Conservation (phyloP, 2,797 vertebrate species). For the Cyprinodon diabolis region DNA sequence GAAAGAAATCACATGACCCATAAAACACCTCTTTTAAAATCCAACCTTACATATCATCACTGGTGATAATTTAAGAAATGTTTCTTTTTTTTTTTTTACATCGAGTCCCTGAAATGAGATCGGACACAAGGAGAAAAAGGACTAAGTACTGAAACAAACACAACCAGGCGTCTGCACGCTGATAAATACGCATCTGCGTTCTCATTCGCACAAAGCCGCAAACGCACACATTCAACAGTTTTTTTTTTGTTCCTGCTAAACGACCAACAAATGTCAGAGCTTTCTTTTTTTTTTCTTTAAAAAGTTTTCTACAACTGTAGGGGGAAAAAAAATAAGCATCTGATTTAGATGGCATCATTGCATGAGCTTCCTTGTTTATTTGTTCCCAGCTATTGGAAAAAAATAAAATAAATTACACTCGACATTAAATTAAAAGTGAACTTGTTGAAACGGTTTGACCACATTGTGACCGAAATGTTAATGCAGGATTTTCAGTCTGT, state of each 20-base stretch:
- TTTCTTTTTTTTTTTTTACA: slow-evolving; percentile 60
- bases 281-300: slow-evolving; percentile 9
- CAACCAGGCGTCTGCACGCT: slow-evolving; percentile 58
- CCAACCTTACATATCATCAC: slow-evolving; percentile 68
- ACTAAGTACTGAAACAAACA: slow-evolving; percentile 57
- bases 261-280: slow-evolving; percentile 52
- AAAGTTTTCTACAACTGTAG: slow-evolving; percentile 58
- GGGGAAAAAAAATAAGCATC: slow-evolving; percentile 47
- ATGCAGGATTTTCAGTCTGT: slow-evolving; percentile 65
- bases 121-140: slow-evolving; percentile 47
- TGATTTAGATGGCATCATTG: slow-evolving; percentile 71
- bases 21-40: slow-evolving; percentile 72
- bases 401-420: slow-evolving; percentile 79
- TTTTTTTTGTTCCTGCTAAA: slow-evolving; percentile 7
- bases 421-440: slow-evolving; percentile 82
- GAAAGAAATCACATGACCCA: slow-evolving; percentile 68
- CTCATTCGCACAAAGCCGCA: slow-evolving; percentile 47
- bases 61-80: slow-evolving; percentile 63
- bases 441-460: slow-evolving; percentile 70
- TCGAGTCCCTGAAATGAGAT: slow-evolving; percentile 62
- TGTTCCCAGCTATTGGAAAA: slow-evolving; percentile 71
- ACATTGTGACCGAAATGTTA: slow-evolving; percentile 76
- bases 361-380: slow-evolving; percentile 72
- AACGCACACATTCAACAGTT: slow-evolving; percentile 50
- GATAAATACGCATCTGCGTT: slow-evolving; percentile 60